These are phyloP conservation scores for Natator depressus DNA, from an alignment of 2,113 vertebrate species.

Conservation along the genomic window DNA sequence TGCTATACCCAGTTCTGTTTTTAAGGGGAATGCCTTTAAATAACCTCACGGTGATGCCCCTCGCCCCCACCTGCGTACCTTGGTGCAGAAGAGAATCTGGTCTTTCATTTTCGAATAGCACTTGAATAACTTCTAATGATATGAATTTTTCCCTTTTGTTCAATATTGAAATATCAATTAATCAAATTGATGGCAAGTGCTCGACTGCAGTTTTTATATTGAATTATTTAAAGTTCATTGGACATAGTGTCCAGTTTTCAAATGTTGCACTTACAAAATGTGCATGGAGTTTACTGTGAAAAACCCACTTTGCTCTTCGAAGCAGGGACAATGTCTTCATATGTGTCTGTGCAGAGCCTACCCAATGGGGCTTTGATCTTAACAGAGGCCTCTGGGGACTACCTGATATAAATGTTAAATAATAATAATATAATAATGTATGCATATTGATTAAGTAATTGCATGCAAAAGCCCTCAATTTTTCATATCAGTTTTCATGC, in stretches of 20 bases:
- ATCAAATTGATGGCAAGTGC: background rate
- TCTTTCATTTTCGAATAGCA: background rate
- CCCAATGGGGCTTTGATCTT: background rate
- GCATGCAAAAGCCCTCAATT: background rate
- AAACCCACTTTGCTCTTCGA: background rate
- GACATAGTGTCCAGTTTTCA: background rate
- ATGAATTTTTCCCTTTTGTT: slow-evolving; percentile 3
- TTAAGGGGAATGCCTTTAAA: slow-evolving; percentile 7
- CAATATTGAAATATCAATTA: background rate
- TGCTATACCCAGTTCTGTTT: background rate
- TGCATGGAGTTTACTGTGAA: background rate
- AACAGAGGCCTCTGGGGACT: background rate
- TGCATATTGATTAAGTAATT: background rate
- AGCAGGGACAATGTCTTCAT: background rate
- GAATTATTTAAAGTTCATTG: background rate
- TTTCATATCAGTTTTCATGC: background rate
- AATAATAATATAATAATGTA: background rate
- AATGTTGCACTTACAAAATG: background rate
- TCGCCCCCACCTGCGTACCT: background rate
- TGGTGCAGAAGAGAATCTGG: background rate
- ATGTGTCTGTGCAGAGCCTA: background rate
- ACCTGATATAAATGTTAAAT: background rate
- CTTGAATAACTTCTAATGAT: background rate
- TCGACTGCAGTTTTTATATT: background rate
- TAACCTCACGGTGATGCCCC: background rate